These are phyloP conservation scores for Poecilia picta DNA, from an alignment of 2,797 vertebrate species.

Conservation along the genomic window DNA sequence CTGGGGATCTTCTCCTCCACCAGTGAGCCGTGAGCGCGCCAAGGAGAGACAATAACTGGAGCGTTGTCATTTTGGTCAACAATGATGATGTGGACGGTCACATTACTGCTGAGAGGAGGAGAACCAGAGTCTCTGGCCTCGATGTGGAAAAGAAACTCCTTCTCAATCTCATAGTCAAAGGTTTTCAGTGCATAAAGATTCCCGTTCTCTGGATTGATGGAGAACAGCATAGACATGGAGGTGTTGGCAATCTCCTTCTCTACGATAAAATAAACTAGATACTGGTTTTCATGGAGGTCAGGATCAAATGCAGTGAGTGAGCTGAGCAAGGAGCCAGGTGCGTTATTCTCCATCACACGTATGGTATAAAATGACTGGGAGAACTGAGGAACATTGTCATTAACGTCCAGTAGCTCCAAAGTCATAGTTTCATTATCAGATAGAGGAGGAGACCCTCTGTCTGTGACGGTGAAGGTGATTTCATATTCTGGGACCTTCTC, in stretches of 20 bases:
- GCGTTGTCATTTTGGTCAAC: constrained; percentile 64
- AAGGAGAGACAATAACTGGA: constrained; percentile 61
- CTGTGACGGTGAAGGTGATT: constrained; percentile 74
- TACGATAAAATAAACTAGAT: constrained; percentile 43
- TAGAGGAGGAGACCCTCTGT: constrained; percentile 71
- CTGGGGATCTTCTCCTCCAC: constrained; percentile 67
- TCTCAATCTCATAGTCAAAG: constrained; percentile 73
- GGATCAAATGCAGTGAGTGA: constrained; percentile 52
- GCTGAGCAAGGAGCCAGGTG: constrained; percentile 69
- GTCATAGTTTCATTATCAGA: constrained; percentile 66
- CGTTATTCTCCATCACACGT: constrained; percentile 74
- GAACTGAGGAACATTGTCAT: constrained; percentile 81
- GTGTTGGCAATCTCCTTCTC: constrained; percentile 34
- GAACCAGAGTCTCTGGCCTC: constrained; percentile 72
- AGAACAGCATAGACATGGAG: constrained; percentile 59
- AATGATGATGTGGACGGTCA: constrained; percentile 54
- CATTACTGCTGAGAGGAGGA: constrained; percentile 62
- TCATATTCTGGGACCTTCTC: constrained; percentile 74
- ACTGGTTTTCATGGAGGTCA: constrained; percentile 69
- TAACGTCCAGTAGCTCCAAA: constrained; percentile 78
- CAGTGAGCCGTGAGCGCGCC: constrained; percentile 61
- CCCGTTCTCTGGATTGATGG: constrained; percentile 70
- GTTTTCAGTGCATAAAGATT: constrained; percentile 69
- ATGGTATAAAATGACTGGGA: constrained; percentile 70
- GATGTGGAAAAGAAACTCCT: constrained; percentile 69